These are phyloP conservation scores for Mola mola DNA, from an alignment of 2,113 vertebrate species.

Conservation along the genomic window DNA sequence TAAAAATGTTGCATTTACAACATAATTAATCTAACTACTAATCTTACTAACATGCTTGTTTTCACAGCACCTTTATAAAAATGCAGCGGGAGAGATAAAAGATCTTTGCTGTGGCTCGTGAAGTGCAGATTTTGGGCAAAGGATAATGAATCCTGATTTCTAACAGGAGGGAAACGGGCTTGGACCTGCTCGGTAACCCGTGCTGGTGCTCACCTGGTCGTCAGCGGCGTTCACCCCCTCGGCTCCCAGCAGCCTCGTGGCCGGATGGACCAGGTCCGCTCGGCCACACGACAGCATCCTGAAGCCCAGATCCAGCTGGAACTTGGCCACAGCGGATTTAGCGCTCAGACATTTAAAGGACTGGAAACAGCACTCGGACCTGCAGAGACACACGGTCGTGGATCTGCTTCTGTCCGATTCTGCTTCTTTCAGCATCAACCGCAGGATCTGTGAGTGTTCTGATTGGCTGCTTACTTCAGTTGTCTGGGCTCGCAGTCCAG, in stretches of 20 bases:
- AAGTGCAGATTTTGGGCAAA: no score
- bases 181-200: no score
- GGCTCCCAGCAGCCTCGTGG: slow-evolving; percentile 84
- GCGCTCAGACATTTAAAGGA: slow-evolving; percentile 89
- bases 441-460: no score
- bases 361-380: slow-evolving; percentile 89
- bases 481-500: slow-evolving; percentile 94
- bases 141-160: no score
- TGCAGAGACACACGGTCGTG: slow-evolving; percentile 43
- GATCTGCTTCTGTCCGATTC: background rate
- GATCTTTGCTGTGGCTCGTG: no score
- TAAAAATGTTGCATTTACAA: no score
- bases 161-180: no score
- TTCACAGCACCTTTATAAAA: no score
- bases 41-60: no score
- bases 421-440: no score
- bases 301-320: slow-evolving; percentile 92
- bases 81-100: no score
- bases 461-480: slow-evolving; percentile 83
- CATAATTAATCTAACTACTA: no score
- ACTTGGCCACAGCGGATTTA: slow-evolving; percentile 86
- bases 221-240: slow-evolving; percentile 90
- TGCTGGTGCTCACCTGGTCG: slow-evolving; percentile 88
- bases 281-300: slow-evolving; percentile 93
- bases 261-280: slow-evolving; percentile 90